Evolutionary conservation across 2,797 vertebrate genomes (phyloP).

Genomic region (Erpetoichthys calabaricus): DNA sequence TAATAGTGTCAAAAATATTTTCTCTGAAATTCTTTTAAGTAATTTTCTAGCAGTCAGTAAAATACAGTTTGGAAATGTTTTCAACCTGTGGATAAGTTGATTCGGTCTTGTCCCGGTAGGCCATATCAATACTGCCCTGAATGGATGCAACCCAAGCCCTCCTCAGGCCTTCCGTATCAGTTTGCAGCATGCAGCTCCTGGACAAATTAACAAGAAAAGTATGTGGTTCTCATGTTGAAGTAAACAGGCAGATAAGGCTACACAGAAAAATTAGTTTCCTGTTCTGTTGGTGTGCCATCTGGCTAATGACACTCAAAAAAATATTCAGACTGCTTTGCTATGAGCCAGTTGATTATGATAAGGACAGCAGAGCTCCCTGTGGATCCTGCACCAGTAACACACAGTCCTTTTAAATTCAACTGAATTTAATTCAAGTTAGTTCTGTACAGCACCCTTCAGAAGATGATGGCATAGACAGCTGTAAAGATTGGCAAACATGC

Average conservation of each 20-base stretch:
- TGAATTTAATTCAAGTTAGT: too few relatives aligned
- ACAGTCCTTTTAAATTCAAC: too few relatives aligned
- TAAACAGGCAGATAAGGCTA: not conserved
- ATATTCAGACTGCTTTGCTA: not conserved
- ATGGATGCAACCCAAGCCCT: conserved; percentile 41
- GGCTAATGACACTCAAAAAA: not conserved
- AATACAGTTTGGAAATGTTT: not conserved
- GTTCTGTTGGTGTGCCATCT: not conserved
- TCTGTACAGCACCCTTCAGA: too few relatives aligned
- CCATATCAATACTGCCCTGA: conserved; percentile 51
- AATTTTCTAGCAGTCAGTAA: too few relatives aligned
- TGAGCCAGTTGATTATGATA: too few relatives aligned
- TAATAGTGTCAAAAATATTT: not conserved
- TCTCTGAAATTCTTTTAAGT: too few relatives aligned
- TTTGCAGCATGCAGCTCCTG: conserved; percentile 51
- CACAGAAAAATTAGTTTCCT: not conserved
- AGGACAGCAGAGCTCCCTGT: too few relatives aligned
- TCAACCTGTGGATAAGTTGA: conserved; percentile 19
- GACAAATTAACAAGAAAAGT: too few relatives aligned
- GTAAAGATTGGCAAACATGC: too few relatives aligned
- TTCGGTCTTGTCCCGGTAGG: conserved; percentile 34
- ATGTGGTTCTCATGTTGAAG: not conserved
- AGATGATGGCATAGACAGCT: too few relatives aligned
- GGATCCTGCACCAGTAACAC: too few relatives aligned
- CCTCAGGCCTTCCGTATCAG: conserved; percentile 44